Conservation (phyloP, 2,888 invertebrate species). For the Cephus sareptanus region DNA sequence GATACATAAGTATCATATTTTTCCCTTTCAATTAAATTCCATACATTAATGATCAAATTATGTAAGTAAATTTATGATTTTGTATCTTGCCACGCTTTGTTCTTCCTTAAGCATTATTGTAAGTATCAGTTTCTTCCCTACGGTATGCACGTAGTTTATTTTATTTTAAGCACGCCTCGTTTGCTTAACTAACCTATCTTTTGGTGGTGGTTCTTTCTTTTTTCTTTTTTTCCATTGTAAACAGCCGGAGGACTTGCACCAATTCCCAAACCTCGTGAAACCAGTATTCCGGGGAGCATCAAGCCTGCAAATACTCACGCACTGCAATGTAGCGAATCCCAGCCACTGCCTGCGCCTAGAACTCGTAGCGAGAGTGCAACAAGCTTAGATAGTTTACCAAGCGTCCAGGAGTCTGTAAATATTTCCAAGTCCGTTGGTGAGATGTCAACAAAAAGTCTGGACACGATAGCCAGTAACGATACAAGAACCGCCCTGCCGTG, state of each 20-base stretch:
- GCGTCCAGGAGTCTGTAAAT: not conserved
- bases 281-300: conserved; percentile 18
- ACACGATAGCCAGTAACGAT: too few species aligned
- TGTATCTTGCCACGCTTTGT: too few species aligned
- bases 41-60: too few species aligned
- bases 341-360: conserved; percentile 26
- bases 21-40: too few species aligned
- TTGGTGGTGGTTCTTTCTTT: conserved; percentile 40
- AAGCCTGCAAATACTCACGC: conserved; percentile 21
- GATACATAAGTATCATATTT: too few species aligned
- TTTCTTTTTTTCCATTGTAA: conserved; percentile 28
- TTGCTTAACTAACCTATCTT: conserved; percentile 19
- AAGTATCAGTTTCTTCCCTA: not conserved
- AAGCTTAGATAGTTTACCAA: conserved; percentile 4
- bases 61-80: too few species aligned
- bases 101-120: not conserved
- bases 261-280: conserved; percentile 50
- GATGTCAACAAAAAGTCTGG: too few species aligned
- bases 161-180: not conserved
- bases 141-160: conserved; percentile 23
- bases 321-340: conserved; percentile 21
- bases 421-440: not conserved
- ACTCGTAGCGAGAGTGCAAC: not conserved
- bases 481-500: too few species aligned
- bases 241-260: conserved; percentile 46